Evolutionary conservation across 1,140 invertebrate species (phyloP), one percentile per base, ranked within the genome.

Genomic region (Andricus grossulariae): DNA sequence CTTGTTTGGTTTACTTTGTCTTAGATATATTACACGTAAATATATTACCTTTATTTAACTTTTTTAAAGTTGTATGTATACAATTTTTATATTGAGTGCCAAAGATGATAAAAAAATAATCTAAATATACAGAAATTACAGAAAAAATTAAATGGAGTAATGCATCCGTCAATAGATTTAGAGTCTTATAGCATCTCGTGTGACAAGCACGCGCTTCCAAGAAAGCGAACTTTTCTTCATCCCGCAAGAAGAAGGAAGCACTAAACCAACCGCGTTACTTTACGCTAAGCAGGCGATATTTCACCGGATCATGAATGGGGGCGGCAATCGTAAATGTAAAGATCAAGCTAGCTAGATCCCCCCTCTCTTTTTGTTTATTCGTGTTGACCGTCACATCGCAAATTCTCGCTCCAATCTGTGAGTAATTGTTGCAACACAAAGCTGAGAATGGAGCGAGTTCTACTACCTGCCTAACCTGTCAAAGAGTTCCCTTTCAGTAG

Each of bases 391-490:
- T 72, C 79, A 79, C 72, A 74, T 88, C 86, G 87, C 87, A 88
- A 88, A 88, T 88, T 88, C 86, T 84, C 50, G 73, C 82, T 87
- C 85, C 88, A 88, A 88, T 88, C 86, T 88, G 81, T 86, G 86
- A 88, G 85, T 88, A 88, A 88, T 88, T 87, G 87, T 88, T 75
- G 82, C 78, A 21, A 52, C 10, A 66, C 19, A 66, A 66, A 39
- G 57, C 12, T 32, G 32, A 66, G 21, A 66, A 66, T 66, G 21
- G 57, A 66, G 25, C 21, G 21, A 16, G 25, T 25, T 66, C 57
- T 32, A 32, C 57, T 66, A 66, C 57, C 57, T 66, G 57, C 57
- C 25, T 66, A 39, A 39, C 57, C 32, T 66, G 25, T 13, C 25
- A 66, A 66, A 12, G 13, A 66, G 25, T 32, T 79, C 54, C 57